Base-by-base conservation (phyloP, 2,888 invertebrate species). In the Pherbina coryleti region DNA sequence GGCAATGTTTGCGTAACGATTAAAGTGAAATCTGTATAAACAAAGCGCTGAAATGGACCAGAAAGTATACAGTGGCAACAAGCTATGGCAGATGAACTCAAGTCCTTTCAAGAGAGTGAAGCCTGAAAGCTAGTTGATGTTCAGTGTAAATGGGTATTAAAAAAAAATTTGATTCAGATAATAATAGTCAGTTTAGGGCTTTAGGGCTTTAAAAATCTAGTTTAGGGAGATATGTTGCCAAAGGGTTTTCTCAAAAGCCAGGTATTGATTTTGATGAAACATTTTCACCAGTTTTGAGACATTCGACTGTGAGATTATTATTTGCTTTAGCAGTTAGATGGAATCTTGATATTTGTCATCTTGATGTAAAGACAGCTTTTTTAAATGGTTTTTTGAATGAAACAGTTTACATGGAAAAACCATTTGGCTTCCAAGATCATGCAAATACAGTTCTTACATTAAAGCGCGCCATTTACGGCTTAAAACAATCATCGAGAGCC, bases 161-260 rank as follows among this genome's bases (percentile, higher is more conserved):
- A 53, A 53, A 53, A 53, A 53, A 53, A 53, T n/a, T 53, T 53
- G 53, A 53, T 53, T 53, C 53, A 53, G 53, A 53, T 53, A 53
- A 53, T 53, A 53, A 3, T 53, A 53, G 3, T 53, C 8, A 7
- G 3, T 53, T n/a, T 3, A n/a, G n/a, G n/a, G n/a, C n/a, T n/a
- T n/a, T n/a, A n/a, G n/a, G n/a, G n/a, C n/a, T n/a, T n/a, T n/a
- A n/a, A n/a, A n/a, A n/a, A n/a, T n/a, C n/a, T n/a, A n/a, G n/a
- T n/a, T n/a, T n/a, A n/a, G n/a, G n/a, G n/a, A n/a, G n/a, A n/a
- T n/a, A 53, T 5, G 8, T 53, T 53, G 53, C 53, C 14, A 53
- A 53, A 53, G 53, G 8, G 53, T 53, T 53, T 53, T 53, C 17
- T n/a, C 53, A 53, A 53, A 53, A 53, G 53, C 53, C 53, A 53